Conservation (phyloP, 53 echinoderm and acorn worm genomes). For the Holothuria scabra region DNA sequence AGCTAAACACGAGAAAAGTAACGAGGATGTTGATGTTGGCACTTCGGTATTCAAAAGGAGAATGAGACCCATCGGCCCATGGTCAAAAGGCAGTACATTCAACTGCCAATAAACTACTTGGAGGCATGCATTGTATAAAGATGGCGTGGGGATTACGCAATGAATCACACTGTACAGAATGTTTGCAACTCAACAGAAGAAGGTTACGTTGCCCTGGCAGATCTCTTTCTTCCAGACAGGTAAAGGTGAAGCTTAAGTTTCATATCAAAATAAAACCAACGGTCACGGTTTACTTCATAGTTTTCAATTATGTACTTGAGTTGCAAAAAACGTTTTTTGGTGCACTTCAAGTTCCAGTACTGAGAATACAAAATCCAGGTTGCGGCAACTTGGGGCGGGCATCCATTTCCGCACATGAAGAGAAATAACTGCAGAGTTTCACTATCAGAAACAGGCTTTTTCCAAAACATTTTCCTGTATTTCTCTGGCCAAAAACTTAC, state of each 20-base stretch:
- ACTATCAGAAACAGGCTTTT: conserved; percentile 25
- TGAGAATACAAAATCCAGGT: conserved; percentile 26
- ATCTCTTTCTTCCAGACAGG: conserved; percentile 11
- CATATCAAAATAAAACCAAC: conserved; percentile 19
- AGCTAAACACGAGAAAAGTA: too few relatives aligned
- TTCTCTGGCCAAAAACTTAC: neutral
- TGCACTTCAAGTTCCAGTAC: neutral
- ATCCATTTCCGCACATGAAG: conserved; percentile 16
- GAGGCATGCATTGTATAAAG: too few relatives aligned
- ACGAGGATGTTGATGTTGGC: too few relatives aligned
- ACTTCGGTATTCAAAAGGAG: too few relatives aligned
- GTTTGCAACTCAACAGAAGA: too few relatives aligned
- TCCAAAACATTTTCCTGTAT: neutral
- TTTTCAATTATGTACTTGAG: conserved; percentile 1
- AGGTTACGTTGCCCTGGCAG: too few relatives aligned
- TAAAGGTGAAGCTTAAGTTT: neutral
- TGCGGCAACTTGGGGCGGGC: conserved; percentile 10
- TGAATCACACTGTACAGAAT: too few relatives aligned
- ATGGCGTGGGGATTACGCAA: too few relatives aligned
- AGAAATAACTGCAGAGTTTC: conserved; percentile 17
- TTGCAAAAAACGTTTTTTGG: neutral
- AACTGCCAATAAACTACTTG: too few relatives aligned
- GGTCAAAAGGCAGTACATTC: too few relatives aligned
- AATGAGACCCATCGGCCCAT: too few relatives aligned
- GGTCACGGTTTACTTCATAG: neutral